Conservation (phyloP, 2,113 vertebrate species). For the Circaetus cinerascens region DNA sequence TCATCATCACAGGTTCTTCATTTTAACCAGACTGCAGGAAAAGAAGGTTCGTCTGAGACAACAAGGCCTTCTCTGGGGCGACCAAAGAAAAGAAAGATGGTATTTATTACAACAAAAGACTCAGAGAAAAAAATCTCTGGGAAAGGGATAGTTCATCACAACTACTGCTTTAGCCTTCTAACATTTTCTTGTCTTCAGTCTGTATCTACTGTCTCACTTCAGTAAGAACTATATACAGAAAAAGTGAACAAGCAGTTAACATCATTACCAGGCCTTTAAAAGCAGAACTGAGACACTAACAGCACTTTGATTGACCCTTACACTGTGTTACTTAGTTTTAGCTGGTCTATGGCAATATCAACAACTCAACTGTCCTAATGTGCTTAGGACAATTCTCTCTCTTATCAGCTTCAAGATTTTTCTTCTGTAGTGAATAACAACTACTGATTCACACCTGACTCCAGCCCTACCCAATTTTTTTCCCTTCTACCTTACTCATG, state of each 20-base stretch:
- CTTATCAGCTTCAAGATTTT: neutral
- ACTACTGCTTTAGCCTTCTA: neutral
- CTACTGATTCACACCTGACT: neutral
- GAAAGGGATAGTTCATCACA: neutral
- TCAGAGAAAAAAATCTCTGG: neutral
- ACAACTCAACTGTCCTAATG: neutral
- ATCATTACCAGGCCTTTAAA: neutral
- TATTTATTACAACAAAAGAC: neutral
- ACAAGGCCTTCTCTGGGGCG: neutral
- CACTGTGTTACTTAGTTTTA: neutral
- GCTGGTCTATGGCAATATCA: neutral
- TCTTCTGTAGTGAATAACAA: neutral
- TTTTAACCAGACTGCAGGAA: slow-evolving; percentile 6
- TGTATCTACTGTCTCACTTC: neutral
- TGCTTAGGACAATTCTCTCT: neutral
- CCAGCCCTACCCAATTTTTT: neutral
- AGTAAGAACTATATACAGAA: neutral
- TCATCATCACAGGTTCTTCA: slow-evolving; percentile 43
- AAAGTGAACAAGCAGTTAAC: neutral
- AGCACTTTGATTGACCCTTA: neutral
- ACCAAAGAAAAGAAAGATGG: slow-evolving; percentile 10
- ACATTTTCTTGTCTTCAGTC: neutral
- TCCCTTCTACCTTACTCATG: neutral
- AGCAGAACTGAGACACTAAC: neutral
- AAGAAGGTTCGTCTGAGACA: neutral